A percentile compares a stretch with the other conserved stretches of the same genome.
Evolutionary conservation across 53 echinoderm and acorn worm species (phyloP).

Genomic region (Mesocentrotus franciscanus): DNA sequence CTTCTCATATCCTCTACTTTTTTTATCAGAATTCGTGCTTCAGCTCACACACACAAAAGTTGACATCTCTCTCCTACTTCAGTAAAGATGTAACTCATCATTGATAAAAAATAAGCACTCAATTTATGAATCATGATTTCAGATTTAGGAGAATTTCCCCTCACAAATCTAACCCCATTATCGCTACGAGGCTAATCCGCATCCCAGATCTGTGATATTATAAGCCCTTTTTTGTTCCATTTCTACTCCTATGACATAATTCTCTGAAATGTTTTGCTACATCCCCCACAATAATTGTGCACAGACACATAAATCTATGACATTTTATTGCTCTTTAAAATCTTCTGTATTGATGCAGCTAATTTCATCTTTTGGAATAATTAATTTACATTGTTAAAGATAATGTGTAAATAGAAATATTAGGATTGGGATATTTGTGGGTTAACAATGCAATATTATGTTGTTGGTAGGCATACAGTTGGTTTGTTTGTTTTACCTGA

Average conservation of each 20-base stretch:
- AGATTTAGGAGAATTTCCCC: slow-evolving; percentile 1
- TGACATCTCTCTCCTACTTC: background rate
- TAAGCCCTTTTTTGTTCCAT: background rate
- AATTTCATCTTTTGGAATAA: background rate
- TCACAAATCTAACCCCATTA: slow-evolving; percentile 31
- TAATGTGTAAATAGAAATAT: too few species aligned
- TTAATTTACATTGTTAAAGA: too few species aligned
- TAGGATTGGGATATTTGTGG: too few species aligned
- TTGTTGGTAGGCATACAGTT: too few species aligned
- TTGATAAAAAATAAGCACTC: slow-evolving; percentile 16
- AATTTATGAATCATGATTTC: slow-evolving; percentile 12
- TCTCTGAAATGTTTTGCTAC: background rate
- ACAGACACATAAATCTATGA: background rate
- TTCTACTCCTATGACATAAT: background rate
- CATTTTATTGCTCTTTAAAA: background rate
- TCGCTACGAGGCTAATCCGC: background rate
- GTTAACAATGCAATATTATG: too few species aligned
- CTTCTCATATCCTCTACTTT: background rate
- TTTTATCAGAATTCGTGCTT: background rate
- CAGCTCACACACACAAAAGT: background rate
- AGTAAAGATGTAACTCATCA: background rate
- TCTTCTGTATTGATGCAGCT: background rate
- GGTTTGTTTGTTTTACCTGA: too few species aligned
- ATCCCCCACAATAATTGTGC: background rate
- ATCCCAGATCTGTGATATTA: slow-evolving; percentile 3